These are phyloP conservation scores for Patella pellucida DNA, from an alignment of 2,888 invertebrate species.

Conservation along the genomic window DNA sequence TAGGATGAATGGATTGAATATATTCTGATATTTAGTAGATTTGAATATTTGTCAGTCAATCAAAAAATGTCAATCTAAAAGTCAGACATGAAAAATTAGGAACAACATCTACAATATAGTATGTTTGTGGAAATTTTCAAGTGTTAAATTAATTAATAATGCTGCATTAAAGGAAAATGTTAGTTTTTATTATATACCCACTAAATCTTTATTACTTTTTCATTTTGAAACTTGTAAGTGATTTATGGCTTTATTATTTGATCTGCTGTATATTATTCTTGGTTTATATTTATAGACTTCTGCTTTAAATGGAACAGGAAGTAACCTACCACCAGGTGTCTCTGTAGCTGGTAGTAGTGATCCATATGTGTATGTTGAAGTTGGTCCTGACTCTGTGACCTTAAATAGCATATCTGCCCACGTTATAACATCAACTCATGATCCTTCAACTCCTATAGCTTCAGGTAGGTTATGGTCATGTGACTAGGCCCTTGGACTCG, in stretches of 20 bases:
- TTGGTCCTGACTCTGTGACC: constrained; percentile 72
- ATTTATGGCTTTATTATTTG: neutral
- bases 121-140: too few species aligned
- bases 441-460: constrained; percentile 24
- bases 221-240: too few species aligned
- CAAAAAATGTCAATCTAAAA: too few species aligned
- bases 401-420: constrained; percentile 73
- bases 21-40: too few species aligned
- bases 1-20: too few species aligned
- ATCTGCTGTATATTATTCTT: neutral
- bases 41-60: too few species aligned
- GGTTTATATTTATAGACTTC: neutral
- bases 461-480: constrained; percentile 13
- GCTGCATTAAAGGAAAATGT: too few species aligned
- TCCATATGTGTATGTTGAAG: constrained; percentile 76
- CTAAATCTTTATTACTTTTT: too few species aligned
- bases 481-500: neutral
- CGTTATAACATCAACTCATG: constrained; percentile 48
- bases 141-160: too few species aligned
- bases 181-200: too few species aligned
- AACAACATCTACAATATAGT: too few species aligned
- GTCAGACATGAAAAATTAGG: too few species aligned
- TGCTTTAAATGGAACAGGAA: neutral
- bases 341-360: constrained; percentile 24
- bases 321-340: constrained; percentile 13